Evolutionary conservation across 1,140 invertebrate species (phyloP), one percentile per base, ranked within the genome.

Genomic region (Drosophila equinoxialis): DNA sequence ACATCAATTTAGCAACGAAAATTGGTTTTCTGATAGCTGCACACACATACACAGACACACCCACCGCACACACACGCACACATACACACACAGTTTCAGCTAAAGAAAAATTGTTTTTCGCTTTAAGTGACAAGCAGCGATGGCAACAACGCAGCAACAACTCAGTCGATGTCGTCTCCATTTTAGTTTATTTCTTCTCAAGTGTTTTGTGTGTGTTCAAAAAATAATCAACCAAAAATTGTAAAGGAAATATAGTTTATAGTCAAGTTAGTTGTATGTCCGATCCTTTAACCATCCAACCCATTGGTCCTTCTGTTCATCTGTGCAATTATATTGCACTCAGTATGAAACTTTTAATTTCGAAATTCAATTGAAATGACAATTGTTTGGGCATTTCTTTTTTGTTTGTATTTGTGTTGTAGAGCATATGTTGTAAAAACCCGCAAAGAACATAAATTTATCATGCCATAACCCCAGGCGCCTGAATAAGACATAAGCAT

Each of bases 1-100:
- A 87, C 83, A 87, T 87, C 83, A 87, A 87, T 87, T 87, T 87
- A 87, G 84, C 77, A 80, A 72, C 83, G 84, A 87, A 87, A 87
- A 87, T 87, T 87, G 84, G 83, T 87, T 87, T 87, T 87, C 86
- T 89, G 83, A 87, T 87, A 89, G 83, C 79, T 74, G 42, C 59
- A 70, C 71, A 74, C 54, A 60, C 64, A 57, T 54, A 65, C 57
- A 60, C 45, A 58, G 57, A 42, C 57, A 65, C 57, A 60, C 45
- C 68, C 61, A 60, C 65, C 33, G 63, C 57, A 58, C 61, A 68
- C 48, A 61, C 54, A 60, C 64, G 48, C 61, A 65, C 57, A 57
- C 65, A 65, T 48, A 67, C 33, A 65, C 57, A 58, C 61, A 68
- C 48, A 61, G 54, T 65, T 74, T 68, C 63, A 72, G 77, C 80